Percentiles rank a stretch among this genome's conserved stretches.
These are phyloP conservation scores for Macroglossus sobrinus DNA, from an alignment of 2,113 vertebrate species.

Conservation along the genomic window DNA sequence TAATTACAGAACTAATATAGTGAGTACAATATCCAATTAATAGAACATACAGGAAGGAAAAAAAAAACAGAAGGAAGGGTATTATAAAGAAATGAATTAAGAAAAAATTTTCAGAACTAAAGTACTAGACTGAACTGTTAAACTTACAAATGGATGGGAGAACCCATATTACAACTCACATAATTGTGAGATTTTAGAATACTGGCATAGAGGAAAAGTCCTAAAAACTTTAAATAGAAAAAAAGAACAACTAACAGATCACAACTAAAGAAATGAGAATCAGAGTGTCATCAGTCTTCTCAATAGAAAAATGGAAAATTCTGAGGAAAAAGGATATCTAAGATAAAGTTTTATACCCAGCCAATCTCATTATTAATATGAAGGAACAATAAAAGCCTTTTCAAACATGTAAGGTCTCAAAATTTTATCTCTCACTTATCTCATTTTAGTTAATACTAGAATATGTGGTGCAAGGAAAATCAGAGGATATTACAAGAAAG, in stretches of 20 bases:
- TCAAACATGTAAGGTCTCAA: not conserved
- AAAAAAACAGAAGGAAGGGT: not conserved
- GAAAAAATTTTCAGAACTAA: not conserved
- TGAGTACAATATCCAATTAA: not conserved
- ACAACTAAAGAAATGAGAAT: not conserved
- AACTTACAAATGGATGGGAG: not conserved
- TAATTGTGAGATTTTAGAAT: not conserved
- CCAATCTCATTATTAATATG: not conserved
- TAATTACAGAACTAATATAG: not conserved
- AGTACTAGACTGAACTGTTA: not conserved
- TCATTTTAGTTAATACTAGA: not conserved
- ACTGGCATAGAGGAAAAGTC: not conserved
- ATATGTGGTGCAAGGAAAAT: not conserved
- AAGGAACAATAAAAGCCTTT: not conserved
- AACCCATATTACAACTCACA: not conserved
- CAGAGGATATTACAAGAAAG: not conserved
- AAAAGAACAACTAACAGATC: not conserved
- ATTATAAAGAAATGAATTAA: not conserved
- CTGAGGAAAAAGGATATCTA: not conserved
- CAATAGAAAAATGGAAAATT: not conserved
- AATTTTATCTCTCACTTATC: not conserved
- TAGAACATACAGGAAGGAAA: not conserved
- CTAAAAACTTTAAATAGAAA: not conserved
- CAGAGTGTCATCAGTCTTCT: not conserved
- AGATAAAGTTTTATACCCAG: not conserved